Evolutionary conservation across 2,888 invertebrate genomes (phyloP).

Genomic region (Parasteatoda lunata): DNA sequence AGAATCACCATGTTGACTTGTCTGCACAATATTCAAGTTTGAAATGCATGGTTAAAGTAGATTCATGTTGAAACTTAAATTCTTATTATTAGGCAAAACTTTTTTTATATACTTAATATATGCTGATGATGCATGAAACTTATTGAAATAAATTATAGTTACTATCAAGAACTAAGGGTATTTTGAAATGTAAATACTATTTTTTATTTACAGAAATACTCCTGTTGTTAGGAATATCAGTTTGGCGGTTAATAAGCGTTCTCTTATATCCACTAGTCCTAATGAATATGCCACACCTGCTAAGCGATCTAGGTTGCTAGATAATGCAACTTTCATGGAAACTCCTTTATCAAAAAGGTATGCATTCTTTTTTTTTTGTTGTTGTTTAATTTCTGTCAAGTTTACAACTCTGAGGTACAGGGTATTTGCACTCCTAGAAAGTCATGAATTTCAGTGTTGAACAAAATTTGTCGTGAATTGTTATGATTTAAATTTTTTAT

Average conservation of each 20-base stretch:
- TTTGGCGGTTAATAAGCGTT: conserved; percentile 13
- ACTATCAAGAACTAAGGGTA: neutral
- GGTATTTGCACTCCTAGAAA: no score
- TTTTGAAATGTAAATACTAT: neutral
- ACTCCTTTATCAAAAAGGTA: conserved; percentile 36
- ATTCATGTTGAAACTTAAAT: no score
- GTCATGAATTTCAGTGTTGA: no score
- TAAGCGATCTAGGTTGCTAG: conserved; percentile 54
- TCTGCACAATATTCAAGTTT: no score
- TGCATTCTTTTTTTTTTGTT: neutral
- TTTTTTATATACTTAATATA: no score
- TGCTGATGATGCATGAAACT: no score
- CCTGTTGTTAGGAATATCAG: neutral
- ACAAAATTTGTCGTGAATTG: neutral
- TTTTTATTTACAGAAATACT: neutral
- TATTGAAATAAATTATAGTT: no score
- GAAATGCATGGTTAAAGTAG: no score
- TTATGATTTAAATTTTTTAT: neutral
- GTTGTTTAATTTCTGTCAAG: neutral
- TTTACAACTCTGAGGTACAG: neutral
- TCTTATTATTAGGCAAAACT: no score
- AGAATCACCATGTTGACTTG: no score
- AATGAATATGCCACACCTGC: conserved; percentile 47
- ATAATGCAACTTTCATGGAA: conserved; percentile 45
- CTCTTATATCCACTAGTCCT: conserved; percentile 16